phyloP scores from a whole-genome alignment of 2,888 invertebrate genomes.

The Atrina japonica region DNA sequence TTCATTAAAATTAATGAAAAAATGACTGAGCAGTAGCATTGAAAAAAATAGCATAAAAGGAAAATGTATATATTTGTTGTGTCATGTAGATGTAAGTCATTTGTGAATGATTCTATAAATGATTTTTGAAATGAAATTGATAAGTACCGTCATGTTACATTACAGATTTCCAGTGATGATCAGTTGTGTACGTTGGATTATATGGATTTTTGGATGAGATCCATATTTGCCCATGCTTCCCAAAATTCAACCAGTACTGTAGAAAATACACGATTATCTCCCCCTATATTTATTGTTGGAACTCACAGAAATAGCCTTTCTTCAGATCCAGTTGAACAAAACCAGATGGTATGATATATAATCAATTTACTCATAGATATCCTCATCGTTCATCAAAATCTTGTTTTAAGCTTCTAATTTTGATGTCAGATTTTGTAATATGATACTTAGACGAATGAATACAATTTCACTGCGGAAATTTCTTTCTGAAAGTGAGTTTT shows the following conservation, averaged over 20 bases:
- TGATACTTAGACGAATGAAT: background rate
- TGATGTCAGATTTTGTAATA: no score
- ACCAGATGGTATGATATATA: constrained; percentile 63
- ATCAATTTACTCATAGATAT: constrained; percentile 16
- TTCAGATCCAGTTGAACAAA: constrained; percentile 61
- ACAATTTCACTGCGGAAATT: no score
- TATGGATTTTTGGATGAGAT: constrained; percentile 78
- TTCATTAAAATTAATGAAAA: no score
- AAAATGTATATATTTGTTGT: no score
- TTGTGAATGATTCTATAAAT: background rate
- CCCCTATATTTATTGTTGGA: constrained; percentile 80
- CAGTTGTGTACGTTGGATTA: constrained; percentile 65
- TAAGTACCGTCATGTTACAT: background rate
- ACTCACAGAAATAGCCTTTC: constrained; percentile 78
- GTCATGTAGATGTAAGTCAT: background rate
- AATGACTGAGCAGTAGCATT: no score
- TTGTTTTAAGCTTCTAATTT: no score
- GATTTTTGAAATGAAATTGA: background rate
- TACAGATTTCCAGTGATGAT: no score
- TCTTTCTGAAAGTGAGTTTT: no score
- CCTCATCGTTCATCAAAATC: background rate
- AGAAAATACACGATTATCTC: constrained; percentile 72
- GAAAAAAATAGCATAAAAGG: no score
- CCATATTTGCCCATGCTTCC: constrained; percentile 77
- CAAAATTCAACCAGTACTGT: constrained; percentile 63